phyloP scores from a whole-genome alignment of 2,888 invertebrate species.

The Andrena fulva region DNA sequence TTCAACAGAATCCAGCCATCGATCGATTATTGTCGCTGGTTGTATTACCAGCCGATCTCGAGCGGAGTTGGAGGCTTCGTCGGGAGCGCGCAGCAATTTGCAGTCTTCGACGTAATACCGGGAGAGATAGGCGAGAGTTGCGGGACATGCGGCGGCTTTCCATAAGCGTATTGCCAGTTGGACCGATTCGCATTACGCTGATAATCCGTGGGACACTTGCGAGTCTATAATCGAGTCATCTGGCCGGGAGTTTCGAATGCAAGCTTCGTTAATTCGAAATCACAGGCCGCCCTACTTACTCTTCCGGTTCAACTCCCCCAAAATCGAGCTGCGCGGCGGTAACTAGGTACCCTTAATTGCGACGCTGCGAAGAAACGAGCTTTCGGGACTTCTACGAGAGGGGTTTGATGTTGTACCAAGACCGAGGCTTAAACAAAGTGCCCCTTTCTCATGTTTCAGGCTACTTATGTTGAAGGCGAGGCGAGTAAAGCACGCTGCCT shows the following conservation, averaged over 20 bases:
- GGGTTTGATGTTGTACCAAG: no score
- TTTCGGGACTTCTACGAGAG: no score
- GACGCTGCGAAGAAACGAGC: no score
- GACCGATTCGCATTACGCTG: conserved; percentile 45
- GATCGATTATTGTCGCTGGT: conserved; percentile 17
- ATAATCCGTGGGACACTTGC: conserved; percentile 52
- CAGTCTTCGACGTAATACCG: conserved; percentile 30
- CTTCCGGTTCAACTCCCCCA: no score
- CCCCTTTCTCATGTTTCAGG: no score
- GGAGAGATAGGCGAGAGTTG: conserved; percentile 12
- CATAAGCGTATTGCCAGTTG: conserved; percentile 47
- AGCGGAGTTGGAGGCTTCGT: conserved; percentile 10
- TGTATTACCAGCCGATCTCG: conserved; percentile 15
- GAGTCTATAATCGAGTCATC: conserved; percentile 35
- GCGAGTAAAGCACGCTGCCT: neutral
- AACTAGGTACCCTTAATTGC: no score
- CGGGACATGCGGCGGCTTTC: conserved; percentile 28
- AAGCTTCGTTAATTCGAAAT: conserved; percentile 41
- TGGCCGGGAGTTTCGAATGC: conserved; percentile 9
- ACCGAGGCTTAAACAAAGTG: no score
- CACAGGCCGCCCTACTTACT: neutral
- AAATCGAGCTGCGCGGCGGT: no score
- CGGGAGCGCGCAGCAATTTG: conserved; percentile 25
- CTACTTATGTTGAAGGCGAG: neutral
- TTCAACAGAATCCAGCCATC: neutral